Evolutionary conservation across 2,797 vertebrate species (phyloP), one percentile per base, ranked within the genome.

Genomic region (Momotus momota): DNA sequence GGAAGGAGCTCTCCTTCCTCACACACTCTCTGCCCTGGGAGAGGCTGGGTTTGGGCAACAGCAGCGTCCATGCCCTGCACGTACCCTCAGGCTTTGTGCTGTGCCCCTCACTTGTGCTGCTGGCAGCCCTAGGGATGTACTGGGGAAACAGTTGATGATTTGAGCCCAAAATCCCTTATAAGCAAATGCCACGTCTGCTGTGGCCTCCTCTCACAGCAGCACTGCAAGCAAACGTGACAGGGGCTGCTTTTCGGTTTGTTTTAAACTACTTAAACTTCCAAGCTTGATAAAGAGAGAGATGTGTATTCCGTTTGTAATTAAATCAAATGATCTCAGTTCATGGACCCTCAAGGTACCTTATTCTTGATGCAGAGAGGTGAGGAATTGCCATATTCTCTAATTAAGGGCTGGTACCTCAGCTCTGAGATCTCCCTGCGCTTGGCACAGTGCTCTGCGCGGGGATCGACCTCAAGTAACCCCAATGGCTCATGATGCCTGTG

Each of bases 371-470:
- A 12, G 41, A 27, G 79, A 74, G 45, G 74, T 35, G 31, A 35
- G 66, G 48, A 66, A 23, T 46, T 33, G 21, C n/a, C 52, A 7
- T 2, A 72, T 88, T 75, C 67, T 66, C 31, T 55, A 45, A 71
- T 49, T 45, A 52, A 31, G 1, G 7, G 10, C 6, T 9, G 62
- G n/a, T 61, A 26, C 46, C 62, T 80, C 20, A 15, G 57, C 61
- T 62, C 65, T 1, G 14, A 52, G 69, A 35, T 38, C 41, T 43
- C 35, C 12, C 4, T 11, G 31, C 1, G 2, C 35, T 22, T 43
- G 6, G 46, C 60, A 35, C 15, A 8, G 4, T 0, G 6, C 65
- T 52, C 45, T 5, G 31, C 29, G 2, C 0, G 0, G 23, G 7
- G 45, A 54, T 81, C 6, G 3, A 60, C 70, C 86, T 64, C 55